Conservation (phyloP, 2,113 vertebrate species). For the Candoia aspera region DNA sequence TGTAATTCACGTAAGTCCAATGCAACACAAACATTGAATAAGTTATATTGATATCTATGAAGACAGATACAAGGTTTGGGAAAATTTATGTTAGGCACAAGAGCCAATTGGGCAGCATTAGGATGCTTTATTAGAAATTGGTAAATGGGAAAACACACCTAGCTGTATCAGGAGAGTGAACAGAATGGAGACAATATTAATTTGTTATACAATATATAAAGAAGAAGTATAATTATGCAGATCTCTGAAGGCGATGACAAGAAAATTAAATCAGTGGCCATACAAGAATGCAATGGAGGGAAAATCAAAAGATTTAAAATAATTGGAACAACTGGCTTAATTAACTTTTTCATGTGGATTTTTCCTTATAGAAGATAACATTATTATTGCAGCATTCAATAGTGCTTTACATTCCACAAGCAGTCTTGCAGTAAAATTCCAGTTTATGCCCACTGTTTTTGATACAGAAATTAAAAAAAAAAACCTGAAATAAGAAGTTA, state of each 20-base stretch:
- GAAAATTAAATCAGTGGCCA: slow-evolving; percentile 32
- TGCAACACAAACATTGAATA: background rate
- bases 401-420: background rate
- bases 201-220: slow-evolving; percentile 10
- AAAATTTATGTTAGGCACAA: background rate
- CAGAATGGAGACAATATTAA: background rate
- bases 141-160: background rate
- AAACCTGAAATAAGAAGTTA: background rate
- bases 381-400: background rate
- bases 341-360: background rate
- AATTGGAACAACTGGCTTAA: background rate
- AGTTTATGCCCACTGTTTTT: background rate
- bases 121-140: slow-evolving; percentile 19
- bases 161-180: background rate
- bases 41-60: background rate
- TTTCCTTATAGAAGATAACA: background rate
- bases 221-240: background rate
- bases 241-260: slow-evolving; percentile 26
- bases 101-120: background rate
- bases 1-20: background rate
- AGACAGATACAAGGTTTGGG: slow-evolving; percentile 10
- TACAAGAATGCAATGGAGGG: background rate
- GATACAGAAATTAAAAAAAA: background rate
- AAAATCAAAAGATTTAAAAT: background rate
- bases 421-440: accelerated